Base-by-base conservation (phyloP, 2,888 invertebrate genomes). In the Synanthedon tipuliformis region DNA sequence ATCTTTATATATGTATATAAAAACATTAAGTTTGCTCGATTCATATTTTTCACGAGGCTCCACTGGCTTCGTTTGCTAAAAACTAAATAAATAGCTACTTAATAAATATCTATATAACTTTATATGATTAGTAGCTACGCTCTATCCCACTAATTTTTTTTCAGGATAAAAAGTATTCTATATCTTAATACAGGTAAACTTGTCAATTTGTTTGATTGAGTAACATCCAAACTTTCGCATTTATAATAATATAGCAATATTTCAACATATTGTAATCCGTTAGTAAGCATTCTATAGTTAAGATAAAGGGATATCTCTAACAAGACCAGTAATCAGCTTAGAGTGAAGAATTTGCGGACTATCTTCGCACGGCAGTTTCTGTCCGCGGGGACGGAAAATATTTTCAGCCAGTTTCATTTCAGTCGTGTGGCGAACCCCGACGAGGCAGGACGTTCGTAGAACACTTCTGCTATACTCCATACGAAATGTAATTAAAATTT, bases 241-340 rank as follows among this genome's bases (percentile, higher is more conserved):
- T 23, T 23, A 5, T 23, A 23, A 23, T 23, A 23, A 5, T n/a
- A 23, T 23, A 15, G n/a, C 45, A 54, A 56, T 54, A 41, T 34
- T 52, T 54, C 52, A 56, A 54, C 51, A 41, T 49, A 27, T 23
- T 5, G 23, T 23, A 5, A 23, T 23, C 4, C 23, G 5, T 23
- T 23, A 23, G 23, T 51, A 51, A 34, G 34, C 7, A 34, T 34
- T 34, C 10, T 34, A 34, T 49, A 50, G 52, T 56, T 51, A 49
- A 48, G 51, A 56, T 52, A 8, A 23, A 49, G 34, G 10, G 49
- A 45, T 53, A 54, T 66, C 66, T 64, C 60, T 69, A 69, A 65
- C 68, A 68, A 65, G 63, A 52, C 54, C 61, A 60, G 64, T 78
- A 75, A 77, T 76, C 69, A 73, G 77, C 75, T 81, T 78, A 80